Base-by-base conservation (phyloP, 1,140 invertebrate genomes). In the Dendroctonus valens region DNA sequence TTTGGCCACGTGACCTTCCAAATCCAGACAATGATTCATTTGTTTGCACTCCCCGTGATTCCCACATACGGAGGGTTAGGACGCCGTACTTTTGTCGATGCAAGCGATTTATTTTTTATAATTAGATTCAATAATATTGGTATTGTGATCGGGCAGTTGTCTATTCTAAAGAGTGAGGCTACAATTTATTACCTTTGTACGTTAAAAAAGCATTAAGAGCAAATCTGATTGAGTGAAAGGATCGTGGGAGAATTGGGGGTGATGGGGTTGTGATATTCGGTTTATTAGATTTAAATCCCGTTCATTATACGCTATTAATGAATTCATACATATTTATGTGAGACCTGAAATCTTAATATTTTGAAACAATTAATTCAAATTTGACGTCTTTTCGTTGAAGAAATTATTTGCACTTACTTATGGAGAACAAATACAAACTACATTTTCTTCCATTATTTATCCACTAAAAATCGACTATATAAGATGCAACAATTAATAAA, bases 31-130 rank as follows among this genome's bases (percentile, higher is more conserved):
- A 63, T 68, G 66, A 68, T 62, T 68, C 66, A 68, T 68, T 68
- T 68, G 59, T 62, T 68, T 67, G 57, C 49, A 12, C 65, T 61
- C 59, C 57, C 59, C 46, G 66, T 63, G 66, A 68, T 68, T 68
- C 66, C 60, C 66, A 68, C 66, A 68, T 54, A 50, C 41, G 42
- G 60, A 26, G 58, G 57, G 52, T 7, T 7, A 11, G 49, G 26
- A 8, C 26, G 51, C 39, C 41, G 7, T 5, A 7, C 52, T 48
- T 42, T 68, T 63, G 66, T 68, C 53, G 60, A 62, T 63, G 51
- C 59, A 46, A 63, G 59, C 66, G 66, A 68, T 68, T 68, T 68
- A 68, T 68, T 68, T 63, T 68, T 68, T 68, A 63, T 68, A 68
- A 68, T 68, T 68, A 68, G 66, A 68, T 68, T 68, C 66, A 68